phyloP scores from a whole-genome alignment of 30 jellyfish, hydroid and myxozoan genomes.

The Mastigias papua region DNA sequence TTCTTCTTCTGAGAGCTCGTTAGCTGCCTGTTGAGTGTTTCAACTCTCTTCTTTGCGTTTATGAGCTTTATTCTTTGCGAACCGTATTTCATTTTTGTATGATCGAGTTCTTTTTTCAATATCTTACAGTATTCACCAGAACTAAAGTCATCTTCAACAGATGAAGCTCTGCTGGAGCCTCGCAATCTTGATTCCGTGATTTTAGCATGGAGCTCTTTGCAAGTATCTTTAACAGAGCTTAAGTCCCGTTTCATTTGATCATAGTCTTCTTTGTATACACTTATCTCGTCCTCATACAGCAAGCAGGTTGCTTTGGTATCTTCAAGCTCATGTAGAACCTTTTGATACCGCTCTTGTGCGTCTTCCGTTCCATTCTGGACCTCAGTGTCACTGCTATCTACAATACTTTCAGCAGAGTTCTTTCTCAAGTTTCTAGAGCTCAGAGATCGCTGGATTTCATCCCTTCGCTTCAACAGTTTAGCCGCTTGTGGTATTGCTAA shows the following conservation, averaged over 20 bases:
- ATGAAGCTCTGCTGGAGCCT: slow-evolving; percentile 13
- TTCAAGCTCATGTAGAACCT: slow-evolving; percentile 71
- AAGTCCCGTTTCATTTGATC: slow-evolving; percentile 71
- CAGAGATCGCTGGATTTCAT: slow-evolving; percentile 46
- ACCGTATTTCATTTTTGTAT: slow-evolving; percentile 83
- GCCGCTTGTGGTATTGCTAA: slow-evolving; percentile 69
- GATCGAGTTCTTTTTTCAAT: slow-evolving; percentile 86
- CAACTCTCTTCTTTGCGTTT: slow-evolving; percentile 94
- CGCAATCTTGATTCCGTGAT: slow-evolving; percentile 74
- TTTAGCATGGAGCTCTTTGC: slow-evolving; percentile 63
- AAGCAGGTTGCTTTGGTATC: slow-evolving; percentile 78
- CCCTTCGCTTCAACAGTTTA: slow-evolving; percentile 66
- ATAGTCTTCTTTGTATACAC: slow-evolving; percentile 57
- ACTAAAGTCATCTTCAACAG: slow-evolving; percentile 28
- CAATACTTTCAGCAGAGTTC: slow-evolving; percentile 35
- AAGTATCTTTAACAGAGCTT: slow-evolving; percentile 54
- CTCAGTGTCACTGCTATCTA: slow-evolving; percentile 67
- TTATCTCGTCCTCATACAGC: slow-evolving; percentile 72
- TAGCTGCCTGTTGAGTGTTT: slow-evolving; percentile 79
- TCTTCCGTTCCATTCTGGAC: slow-evolving; percentile 34
- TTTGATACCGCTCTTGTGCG: slow-evolving; percentile 64
- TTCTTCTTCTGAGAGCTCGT: slow-evolving; percentile 67
- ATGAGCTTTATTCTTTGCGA: slow-evolving; percentile 86
- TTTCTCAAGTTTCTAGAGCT: slow-evolving; percentile 19
- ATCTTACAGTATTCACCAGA: slow-evolving; percentile 71